Evolutionary conservation across 2,113 vertebrate genomes (phyloP).

Genomic region (Oncorhynchus mykiss): DNA sequence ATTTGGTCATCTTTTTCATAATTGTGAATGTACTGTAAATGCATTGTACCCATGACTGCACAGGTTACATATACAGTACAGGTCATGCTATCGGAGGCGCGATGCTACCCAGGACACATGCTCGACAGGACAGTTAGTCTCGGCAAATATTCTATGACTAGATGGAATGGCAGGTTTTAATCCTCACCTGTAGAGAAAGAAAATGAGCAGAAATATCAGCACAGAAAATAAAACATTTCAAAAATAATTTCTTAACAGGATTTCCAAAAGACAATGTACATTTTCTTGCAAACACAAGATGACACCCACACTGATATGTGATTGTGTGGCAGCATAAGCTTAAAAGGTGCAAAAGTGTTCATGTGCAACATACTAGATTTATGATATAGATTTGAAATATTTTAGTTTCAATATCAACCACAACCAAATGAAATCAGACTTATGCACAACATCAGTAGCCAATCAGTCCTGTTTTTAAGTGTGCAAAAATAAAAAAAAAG

Average conservation of each 20-base stretch:
- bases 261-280: background rate
- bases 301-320: background rate
- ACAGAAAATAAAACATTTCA: background rate
- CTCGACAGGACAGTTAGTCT: conserved; percentile 23
- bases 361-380: background rate
- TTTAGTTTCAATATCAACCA: background rate
- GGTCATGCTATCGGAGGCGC: conserved; percentile 40
- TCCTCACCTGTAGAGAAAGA: conserved; percentile 54
- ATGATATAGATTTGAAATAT: background rate
- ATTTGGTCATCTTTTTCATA: conserved; percentile 22
- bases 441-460: background rate
- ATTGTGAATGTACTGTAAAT: conserved; percentile 15
- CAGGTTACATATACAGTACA: conserved; percentile 28
- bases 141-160: conserved; percentile 10
- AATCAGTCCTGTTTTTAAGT: too few species aligned
- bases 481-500: background rate
- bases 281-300: background rate
- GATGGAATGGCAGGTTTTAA: conserved; percentile 36
- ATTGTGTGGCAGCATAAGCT: background rate
- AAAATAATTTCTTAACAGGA: background rate
- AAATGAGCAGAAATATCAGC: conserved; percentile 23
- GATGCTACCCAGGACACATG: conserved; percentile 7
- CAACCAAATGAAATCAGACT: background rate
- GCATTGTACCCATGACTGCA: conserved; percentile 14
- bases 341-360: background rate